Evolutionary conservation across 2,797 vertebrate genomes (phyloP).

Genomic region (Luscinia megarhynchos): DNA sequence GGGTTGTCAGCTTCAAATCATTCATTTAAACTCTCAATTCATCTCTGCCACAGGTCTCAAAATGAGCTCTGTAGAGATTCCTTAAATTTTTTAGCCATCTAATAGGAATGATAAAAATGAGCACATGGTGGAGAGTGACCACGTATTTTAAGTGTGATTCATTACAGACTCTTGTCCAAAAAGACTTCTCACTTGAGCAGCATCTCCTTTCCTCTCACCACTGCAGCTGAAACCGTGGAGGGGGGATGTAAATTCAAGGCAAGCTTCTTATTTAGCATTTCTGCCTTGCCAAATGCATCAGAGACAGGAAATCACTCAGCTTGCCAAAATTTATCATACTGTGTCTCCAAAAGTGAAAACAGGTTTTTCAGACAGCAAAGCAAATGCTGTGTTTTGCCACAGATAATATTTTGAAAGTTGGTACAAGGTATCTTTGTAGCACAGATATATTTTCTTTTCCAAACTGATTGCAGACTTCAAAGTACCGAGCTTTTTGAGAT

Average conservation of each 20-base stretch:
- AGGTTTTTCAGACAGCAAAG: constrained; percentile 68
- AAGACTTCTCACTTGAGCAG: constrained; percentile 21
- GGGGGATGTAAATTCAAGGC: constrained; percentile 38
- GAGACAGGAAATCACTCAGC: constrained; percentile 62
- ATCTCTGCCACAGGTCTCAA: constrained; percentile 25
- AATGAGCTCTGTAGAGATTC: neutral
- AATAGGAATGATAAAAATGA: constrained; percentile 15
- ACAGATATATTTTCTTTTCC: constrained; percentile 58
- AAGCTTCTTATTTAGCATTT: constrained; percentile 63
- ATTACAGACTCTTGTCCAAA: constrained; percentile 18
- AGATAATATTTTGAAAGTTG: constrained; percentile 75
- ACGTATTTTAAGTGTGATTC: neutral
- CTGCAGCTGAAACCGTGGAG: constrained; percentile 37
- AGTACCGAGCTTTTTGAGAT: constrained; percentile 70
- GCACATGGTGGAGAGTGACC: neutral
- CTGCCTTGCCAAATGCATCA: constrained; percentile 63
- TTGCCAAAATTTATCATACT: constrained; percentile 73
- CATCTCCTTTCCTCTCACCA: constrained; percentile 48
- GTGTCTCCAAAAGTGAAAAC: constrained; percentile 71
- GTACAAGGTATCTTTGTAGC: constrained; percentile 70
- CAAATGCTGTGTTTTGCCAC: constrained; percentile 72
- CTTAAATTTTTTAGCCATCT: neutral
- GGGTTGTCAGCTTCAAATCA: constrained; percentile 31
- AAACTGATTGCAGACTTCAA: constrained; percentile 72
- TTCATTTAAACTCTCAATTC: neutral